phyloP scores from a whole-genome alignment of 2,113 vertebrate genomes.

The Vireo altiloquus region DNA sequence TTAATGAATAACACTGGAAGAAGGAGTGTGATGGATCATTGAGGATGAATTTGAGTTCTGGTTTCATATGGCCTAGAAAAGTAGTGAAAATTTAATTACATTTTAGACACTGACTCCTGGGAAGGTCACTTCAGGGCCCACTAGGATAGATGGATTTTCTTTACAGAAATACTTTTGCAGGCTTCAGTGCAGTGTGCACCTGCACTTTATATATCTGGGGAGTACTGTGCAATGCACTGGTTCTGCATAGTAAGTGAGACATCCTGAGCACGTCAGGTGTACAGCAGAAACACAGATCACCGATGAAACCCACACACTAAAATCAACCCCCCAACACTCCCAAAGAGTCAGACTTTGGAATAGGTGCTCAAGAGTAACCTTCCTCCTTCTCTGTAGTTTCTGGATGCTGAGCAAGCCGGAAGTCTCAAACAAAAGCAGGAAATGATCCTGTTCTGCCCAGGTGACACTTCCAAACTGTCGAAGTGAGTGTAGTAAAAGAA shows the following conservation, averaged over 20 bases:
- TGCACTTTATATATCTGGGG: not conserved
- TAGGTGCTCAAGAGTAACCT: not conserved
- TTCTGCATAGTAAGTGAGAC: not conserved
- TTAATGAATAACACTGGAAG: not conserved
- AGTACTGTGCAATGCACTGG: not conserved
- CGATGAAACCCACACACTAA: not conserved
- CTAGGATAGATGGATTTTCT: not conserved
- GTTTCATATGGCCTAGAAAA: not conserved
- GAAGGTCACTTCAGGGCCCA: not conserved
- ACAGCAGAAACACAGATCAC: not conserved
- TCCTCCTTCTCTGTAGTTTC: accelerated
- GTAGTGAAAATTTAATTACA: not conserved
- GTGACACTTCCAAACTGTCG: not conserved
- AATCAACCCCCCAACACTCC: not conserved
- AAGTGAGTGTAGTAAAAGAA: not conserved
- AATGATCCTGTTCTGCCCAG: not conserved
- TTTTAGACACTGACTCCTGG: not conserved
- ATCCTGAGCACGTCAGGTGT: not conserved
- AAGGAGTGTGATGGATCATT: not conserved
- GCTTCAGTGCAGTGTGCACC: not conserved
- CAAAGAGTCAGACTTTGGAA: not conserved
- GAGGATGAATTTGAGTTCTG: not conserved
- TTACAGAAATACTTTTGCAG: not conserved
- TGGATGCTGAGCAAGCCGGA: not conserved
- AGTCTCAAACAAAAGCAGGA: not conserved